Percentiles rank a stretch among this genome's conserved stretches.
These are phyloP conservation scores for Coelopa frigida DNA, from an alignment of 1,140 invertebrate species.

Conservation along the genomic window DNA sequence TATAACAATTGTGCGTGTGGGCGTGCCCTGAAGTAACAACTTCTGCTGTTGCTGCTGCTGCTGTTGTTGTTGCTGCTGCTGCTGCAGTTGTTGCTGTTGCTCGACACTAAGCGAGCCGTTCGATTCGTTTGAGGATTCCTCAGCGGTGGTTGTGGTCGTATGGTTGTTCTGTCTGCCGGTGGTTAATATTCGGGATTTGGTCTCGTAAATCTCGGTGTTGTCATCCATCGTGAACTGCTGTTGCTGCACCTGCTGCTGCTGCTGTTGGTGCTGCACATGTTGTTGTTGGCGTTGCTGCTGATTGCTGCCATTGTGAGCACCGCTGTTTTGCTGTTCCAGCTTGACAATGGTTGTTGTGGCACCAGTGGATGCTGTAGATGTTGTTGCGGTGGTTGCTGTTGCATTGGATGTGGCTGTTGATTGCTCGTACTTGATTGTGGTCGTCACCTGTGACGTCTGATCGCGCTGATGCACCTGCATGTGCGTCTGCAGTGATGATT, in stretches of 20 bases:
- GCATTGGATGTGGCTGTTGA: slow-evolving; percentile 7
- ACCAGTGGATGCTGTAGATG: slow-evolving; percentile 9
- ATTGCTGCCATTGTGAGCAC: slow-evolving; percentile 7
- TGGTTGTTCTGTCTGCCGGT: not conserved
- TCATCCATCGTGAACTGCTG: slow-evolving; percentile 36
- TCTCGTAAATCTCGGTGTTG: slow-evolving; percentile 25
- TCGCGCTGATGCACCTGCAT: slow-evolving; percentile 43
- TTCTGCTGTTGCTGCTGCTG: slow-evolving; percentile 22
- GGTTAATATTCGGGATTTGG: too few relatives aligned
- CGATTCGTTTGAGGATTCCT: slow-evolving; percentile 38
- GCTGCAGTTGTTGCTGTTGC: slow-evolving; percentile 22
- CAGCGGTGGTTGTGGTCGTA: slow-evolving; percentile 23
- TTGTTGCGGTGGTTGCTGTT: slow-evolving; percentile 10
- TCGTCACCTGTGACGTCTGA: slow-evolving; percentile 20
- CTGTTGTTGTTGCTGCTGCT: slow-evolving; percentile 25
- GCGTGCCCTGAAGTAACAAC: slow-evolving; percentile 28
- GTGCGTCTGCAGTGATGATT: slow-evolving; percentile 40
- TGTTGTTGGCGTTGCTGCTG: slow-evolving; percentile 1
- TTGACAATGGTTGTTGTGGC: slow-evolving; percentile 25
- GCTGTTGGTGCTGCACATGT: slow-evolving; percentile 16
- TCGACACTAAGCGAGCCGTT: slow-evolving; percentile 42
- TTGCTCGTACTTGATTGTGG: slow-evolving; percentile 13
- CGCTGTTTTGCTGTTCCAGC: slow-evolving; percentile 20
- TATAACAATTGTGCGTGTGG: slow-evolving; percentile 37
- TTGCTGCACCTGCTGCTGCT: slow-evolving; percentile 9